These are phyloP conservation scores for Percopsis transmontana DNA, from an alignment of 2,113 vertebrate genomes.

Conservation along the genomic window DNA sequence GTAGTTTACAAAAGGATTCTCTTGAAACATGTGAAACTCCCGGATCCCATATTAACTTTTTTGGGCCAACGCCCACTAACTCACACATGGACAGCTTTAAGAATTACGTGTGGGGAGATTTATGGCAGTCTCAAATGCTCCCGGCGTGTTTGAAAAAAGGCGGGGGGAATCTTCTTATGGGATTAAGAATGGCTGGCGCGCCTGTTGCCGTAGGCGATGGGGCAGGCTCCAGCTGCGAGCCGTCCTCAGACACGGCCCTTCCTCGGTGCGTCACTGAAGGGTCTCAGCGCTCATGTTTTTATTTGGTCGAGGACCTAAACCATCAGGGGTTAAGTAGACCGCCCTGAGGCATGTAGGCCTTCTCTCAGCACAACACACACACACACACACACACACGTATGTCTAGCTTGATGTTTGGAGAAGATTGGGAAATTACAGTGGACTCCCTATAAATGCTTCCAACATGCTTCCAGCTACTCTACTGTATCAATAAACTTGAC, in stretches of 20 bases:
- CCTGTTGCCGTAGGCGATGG: slow-evolving; percentile 37
- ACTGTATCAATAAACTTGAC: no score
- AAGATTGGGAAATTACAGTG: no score
- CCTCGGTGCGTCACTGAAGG: slow-evolving; percentile 70
- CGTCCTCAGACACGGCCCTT: slow-evolving; percentile 64
- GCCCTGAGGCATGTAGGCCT: slow-evolving; percentile 69
- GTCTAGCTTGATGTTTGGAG: slow-evolving; percentile 40
- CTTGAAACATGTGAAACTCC: slow-evolving; percentile 41
- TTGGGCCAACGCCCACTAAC: slow-evolving; percentile 20
- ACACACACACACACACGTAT: background rate
- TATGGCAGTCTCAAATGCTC: slow-evolving; percentile 30
- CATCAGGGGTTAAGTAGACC: slow-evolving; percentile 79
- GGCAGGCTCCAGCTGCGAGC: slow-evolving; percentile 72
- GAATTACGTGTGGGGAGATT: slow-evolving; percentile 40
- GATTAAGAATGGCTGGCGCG: slow-evolving; percentile 33
- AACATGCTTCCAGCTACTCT: no score
- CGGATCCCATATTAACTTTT: slow-evolving; percentile 33
- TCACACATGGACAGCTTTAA: slow-evolving; percentile 19
- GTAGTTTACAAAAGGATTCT: slow-evolving; percentile 44
- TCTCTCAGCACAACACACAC: slow-evolving; percentile 48
- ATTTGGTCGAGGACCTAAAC: slow-evolving; percentile 76
- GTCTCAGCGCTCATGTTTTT: slow-evolving; percentile 74
- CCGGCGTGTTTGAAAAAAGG: slow-evolving; percentile 35
- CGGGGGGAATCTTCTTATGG: slow-evolving; percentile 16
- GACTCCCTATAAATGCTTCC: no score